Evolutionary conservation across 2,113 vertebrate species (phyloP).

Genomic region (Xenopus borealis): DNA sequence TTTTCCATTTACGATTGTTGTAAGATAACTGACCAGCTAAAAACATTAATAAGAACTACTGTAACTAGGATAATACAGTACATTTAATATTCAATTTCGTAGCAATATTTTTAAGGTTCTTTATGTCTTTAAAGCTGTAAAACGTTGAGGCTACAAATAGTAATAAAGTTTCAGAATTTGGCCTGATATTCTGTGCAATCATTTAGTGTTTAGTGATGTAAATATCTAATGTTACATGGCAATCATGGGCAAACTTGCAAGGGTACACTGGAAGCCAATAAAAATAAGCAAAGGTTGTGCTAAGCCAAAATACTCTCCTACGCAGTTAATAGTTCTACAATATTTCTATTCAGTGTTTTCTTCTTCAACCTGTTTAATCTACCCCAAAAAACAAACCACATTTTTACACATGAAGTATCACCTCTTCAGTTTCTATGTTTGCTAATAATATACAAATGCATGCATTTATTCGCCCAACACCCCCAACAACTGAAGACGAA

Average conservation of each 20-base stretch:
- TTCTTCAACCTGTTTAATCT: conserved; percentile 10
- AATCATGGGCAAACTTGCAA: conserved; percentile 23
- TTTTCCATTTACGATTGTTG: too few relatives aligned
- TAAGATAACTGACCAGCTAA: too few relatives aligned
- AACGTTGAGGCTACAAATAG: too few relatives aligned
- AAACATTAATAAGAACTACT: too few relatives aligned
- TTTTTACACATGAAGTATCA: conserved; percentile 37
- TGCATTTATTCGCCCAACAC: conserved; percentile 16
- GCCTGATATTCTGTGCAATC: conserved; percentile 24
- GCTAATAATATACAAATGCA: conserved; percentile 27
- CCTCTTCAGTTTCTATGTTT: conserved; percentile 10
- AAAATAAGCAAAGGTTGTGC: conserved; percentile 23
- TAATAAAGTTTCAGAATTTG: conserved; percentile 9
- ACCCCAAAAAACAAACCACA: conserved; percentile 35
- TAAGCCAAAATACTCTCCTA: conserved; percentile 20
- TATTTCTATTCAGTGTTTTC: conserved; percentile 33
- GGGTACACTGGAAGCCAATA: conserved; percentile 22
- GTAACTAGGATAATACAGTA: too few relatives aligned
- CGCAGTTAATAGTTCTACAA: conserved; percentile 34
- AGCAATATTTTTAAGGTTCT: too few relatives aligned
- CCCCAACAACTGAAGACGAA: background rate
- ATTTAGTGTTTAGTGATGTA: conserved; percentile 42
- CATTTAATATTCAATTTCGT: too few relatives aligned
- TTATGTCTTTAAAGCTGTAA: too few relatives aligned
- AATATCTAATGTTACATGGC: conserved; percentile 33